Evolutionary conservation across 1,140 invertebrate species (phyloP).

Genomic region (Euwallacea fornicatus): DNA sequence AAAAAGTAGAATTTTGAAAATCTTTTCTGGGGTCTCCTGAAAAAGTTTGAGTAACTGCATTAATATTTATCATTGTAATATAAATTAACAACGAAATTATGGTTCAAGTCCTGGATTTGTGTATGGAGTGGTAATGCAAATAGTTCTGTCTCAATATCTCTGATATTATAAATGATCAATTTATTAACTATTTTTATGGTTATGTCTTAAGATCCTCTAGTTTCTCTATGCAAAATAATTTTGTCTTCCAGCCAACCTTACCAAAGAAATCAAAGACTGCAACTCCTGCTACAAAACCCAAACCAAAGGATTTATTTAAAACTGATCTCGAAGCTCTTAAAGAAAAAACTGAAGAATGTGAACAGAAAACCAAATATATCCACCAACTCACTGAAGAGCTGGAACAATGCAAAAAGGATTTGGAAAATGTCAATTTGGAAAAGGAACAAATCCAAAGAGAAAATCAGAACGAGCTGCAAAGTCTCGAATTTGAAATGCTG

Average conservation of each 20-base stretch:
- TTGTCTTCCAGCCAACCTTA: slow-evolving; percentile 45
- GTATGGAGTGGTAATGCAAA: not conserved
- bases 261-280: slow-evolving; percentile 45
- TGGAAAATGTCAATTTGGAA: slow-evolving; percentile 52
- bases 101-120: no score
- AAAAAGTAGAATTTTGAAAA: no score
- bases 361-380: slow-evolving; percentile 51
- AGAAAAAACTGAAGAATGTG: slow-evolving; percentile 52
- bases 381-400: slow-evolving; percentile 50
- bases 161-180: not conserved
- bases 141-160: slow-evolving; percentile 8
- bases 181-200: not conserved
- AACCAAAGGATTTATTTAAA: slow-evolving; percentile 37
- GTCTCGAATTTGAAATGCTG: slow-evolving; percentile 46
- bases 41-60: no score
- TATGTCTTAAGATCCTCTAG: not conserved
- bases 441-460: slow-evolving; percentile 42
- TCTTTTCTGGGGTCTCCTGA: no score
- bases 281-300: slow-evolving; percentile 37
- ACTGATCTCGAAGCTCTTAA: slow-evolving; percentile 45
- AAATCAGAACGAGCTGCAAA: slow-evolving; percentile 43
- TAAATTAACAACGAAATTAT: no score
- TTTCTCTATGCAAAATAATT: not conserved
- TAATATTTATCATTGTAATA: no score
- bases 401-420: slow-evolving; percentile 49